Percentiles rank a stretch among this genome's conserved stretches.
phyloP scores from a whole-genome alignment of 2,113 vertebrate species.

The Tichodroma muraria region DNA sequence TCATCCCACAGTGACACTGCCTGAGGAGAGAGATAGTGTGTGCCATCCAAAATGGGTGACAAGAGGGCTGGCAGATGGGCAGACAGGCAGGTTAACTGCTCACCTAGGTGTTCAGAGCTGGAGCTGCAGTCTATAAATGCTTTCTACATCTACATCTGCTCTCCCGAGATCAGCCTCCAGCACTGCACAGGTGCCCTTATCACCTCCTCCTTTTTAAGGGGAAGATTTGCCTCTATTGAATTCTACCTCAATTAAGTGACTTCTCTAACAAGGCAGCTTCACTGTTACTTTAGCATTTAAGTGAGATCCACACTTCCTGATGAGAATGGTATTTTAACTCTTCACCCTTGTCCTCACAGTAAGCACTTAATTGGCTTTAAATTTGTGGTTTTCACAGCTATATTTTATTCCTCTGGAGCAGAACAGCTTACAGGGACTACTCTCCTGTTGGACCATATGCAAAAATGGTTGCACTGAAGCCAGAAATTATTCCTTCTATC shows the following conservation, averaged over 20 bases:
- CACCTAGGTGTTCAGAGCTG: neutral
- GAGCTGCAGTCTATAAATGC: neutral
- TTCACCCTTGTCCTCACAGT: neutral
- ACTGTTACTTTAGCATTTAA: neutral
- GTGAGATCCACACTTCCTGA: neutral
- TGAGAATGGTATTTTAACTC: neutral
- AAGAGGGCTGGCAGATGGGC: neutral
- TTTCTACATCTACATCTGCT: neutral
- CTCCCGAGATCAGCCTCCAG: neutral
- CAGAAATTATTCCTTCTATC: conserved; percentile 62
- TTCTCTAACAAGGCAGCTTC: neutral
- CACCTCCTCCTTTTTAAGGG: neutral
- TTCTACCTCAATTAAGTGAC: neutral
- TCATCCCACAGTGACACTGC: neutral
- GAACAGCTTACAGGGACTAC: neutral
- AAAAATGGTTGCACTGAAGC: conserved; percentile 68
- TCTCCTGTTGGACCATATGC: conserved; percentile 65
- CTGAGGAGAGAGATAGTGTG: neutral
- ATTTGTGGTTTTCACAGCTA: neutral
- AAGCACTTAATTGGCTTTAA: neutral
- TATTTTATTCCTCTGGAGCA: neutral
- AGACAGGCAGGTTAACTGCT: neutral
- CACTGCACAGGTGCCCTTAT: neutral
- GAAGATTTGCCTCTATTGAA: neutral
- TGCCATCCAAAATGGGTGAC: neutral